phyloP scores from a whole-genome alignment of 2,888 invertebrate species.

The Pristionchus mayeri region DNA sequence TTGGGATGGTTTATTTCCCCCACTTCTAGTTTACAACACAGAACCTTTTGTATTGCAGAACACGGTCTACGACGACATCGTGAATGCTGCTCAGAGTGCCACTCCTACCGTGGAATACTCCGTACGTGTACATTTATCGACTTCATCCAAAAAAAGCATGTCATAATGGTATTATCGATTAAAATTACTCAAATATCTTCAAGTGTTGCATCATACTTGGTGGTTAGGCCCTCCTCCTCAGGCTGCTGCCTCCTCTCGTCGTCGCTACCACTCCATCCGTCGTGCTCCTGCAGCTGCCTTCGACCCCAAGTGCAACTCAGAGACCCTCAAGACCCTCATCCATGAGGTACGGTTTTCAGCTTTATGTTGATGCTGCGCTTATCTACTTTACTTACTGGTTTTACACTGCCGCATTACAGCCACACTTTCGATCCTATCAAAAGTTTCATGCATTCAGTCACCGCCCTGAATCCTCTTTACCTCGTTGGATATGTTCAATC shows the following conservation, averaged over 20 bases:
- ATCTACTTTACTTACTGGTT: too few species aligned
- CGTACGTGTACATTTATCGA: constrained; percentile 14
- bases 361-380: too few species aligned
- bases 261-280: constrained; percentile 46
- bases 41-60: constrained; percentile 48
- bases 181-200: not conserved
- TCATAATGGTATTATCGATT: too few species aligned
- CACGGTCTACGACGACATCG: constrained; percentile 51
- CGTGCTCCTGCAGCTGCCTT: constrained; percentile 54
- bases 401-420: too few species aligned
- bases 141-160: not conserved
- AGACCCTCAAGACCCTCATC: constrained; percentile 62
- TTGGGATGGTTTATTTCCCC: not conserved
- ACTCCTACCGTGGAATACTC: constrained; percentile 50
- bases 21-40: too few species aligned
- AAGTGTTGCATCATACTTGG: too few species aligned
- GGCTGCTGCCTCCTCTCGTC: constrained; percentile 51
- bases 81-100: constrained; percentile 42
- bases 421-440: too few species aligned
- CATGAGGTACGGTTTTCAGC: constrained; percentile 56
- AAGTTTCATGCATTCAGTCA: too few species aligned
- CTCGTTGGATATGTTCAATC: too few species aligned
- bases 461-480: too few species aligned
- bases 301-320: constrained; percentile 69
- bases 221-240: too few species aligned